Conservation (phyloP, 2,888 invertebrate genomes). For the Dicranocentrus wangi region DNA sequence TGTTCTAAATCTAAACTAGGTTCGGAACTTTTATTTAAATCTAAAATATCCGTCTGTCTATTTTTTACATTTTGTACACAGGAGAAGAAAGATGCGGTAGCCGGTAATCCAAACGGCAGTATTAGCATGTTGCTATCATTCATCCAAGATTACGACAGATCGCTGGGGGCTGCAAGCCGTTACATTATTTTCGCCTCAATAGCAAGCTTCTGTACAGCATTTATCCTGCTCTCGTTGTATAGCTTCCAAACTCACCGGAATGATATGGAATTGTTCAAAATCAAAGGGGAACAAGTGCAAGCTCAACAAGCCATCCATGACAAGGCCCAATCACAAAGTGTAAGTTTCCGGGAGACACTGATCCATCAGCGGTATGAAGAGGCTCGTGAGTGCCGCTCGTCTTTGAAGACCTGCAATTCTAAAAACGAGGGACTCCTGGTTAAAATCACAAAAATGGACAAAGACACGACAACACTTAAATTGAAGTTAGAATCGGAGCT, state of each 20-base stretch:
- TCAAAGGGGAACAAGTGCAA: slow-evolving; percentile 27
- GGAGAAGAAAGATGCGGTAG: too few species aligned
- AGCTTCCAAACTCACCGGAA: slow-evolving; percentile 35
- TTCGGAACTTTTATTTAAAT: too few species aligned
- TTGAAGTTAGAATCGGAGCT: slow-evolving; percentile 16
- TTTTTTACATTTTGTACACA: too few species aligned
- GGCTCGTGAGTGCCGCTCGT: slow-evolving; percentile 23
- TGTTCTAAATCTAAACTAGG: too few species aligned
- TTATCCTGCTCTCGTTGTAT: slow-evolving; percentile 23
- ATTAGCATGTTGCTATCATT: too few species aligned
- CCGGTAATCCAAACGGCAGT: too few species aligned
- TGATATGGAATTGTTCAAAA: slow-evolving; percentile 34
- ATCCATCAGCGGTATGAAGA: slow-evolving; percentile 43
- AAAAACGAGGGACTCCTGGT: background rate
- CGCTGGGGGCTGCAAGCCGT: slow-evolving; percentile 12
- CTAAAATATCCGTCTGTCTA: too few species aligned
- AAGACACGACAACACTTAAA: background rate
- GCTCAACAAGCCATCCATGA: slow-evolving; percentile 7
- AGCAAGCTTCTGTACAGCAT: slow-evolving; percentile 26
- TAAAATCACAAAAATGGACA: slow-evolving; percentile 3
- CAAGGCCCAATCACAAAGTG: background rate
- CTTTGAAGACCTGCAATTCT: slow-evolving; percentile 16
- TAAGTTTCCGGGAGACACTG: slow-evolving; percentile 30
- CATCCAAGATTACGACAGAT: slow-evolving; percentile 31
- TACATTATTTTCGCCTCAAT: slow-evolving; percentile 28